Evolutionary conservation across 2,888 invertebrate species (phyloP).

Genomic region (Acleris holmiana): DNA sequence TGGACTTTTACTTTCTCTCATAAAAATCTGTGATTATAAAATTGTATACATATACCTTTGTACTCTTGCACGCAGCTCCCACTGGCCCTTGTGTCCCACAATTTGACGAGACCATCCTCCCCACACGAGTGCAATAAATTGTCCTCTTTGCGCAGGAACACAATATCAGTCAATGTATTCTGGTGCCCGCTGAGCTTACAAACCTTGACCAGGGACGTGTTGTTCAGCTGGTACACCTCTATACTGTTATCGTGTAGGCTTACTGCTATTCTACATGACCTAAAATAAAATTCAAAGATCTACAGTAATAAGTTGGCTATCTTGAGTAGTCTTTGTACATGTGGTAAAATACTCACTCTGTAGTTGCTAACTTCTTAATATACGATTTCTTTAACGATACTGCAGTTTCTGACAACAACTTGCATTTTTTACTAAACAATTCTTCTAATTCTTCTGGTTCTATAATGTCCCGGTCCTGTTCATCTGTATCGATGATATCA

Average conservation of each 20-base stretch:
- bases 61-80: slow-evolving; percentile 67
- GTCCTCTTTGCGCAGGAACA: slow-evolving; percentile 83
- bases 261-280: slow-evolving; percentile 67
- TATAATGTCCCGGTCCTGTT: slow-evolving; percentile 68
- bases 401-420: slow-evolving; percentile 75
- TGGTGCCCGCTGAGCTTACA: slow-evolving; percentile 74
- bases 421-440: slow-evolving; percentile 64
- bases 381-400: slow-evolving; percentile 84
- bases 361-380: slow-evolving; percentile 84
- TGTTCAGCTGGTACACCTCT: slow-evolving; percentile 69
- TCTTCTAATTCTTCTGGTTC: slow-evolving; percentile 56
- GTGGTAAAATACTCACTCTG: slow-evolving; percentile 71
- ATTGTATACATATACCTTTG: slow-evolving; percentile 54
- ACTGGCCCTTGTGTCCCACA: slow-evolving; percentile 86
- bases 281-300: slow-evolving; percentile 43
- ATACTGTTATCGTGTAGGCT: slow-evolving; percentile 66
- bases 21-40: neutral
- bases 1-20: no score
- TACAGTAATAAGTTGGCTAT: neutral
- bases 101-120: slow-evolving; percentile 82
- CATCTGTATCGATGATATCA: slow-evolving; percentile 71
- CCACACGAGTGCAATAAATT: slow-evolving; percentile 85
- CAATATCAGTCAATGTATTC: slow-evolving; percentile 81
- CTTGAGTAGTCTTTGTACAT: neutral
- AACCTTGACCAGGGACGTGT: slow-evolving; percentile 58